phyloP scores from a whole-genome alignment of 2,797 vertebrate genomes.

The Hafferia zeledoni region DNA sequence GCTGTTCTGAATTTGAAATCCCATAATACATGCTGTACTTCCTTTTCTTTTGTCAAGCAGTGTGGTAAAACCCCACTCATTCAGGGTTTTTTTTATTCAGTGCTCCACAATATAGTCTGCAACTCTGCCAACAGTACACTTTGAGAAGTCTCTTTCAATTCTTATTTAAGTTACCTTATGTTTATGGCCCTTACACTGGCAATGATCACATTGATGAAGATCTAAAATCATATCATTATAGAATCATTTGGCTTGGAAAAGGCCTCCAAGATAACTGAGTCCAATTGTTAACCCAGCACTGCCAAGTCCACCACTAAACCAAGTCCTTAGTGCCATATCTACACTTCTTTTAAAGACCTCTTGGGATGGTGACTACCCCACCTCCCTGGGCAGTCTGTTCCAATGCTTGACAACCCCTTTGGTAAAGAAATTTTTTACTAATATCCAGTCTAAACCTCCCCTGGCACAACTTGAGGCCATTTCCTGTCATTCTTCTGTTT shows the following conservation, averaged over 20 bases:
- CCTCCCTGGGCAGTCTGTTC: not conserved
- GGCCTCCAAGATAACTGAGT: not conserved
- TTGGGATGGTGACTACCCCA: not conserved
- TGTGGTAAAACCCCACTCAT: not conserved
- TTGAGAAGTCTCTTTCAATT: not conserved
- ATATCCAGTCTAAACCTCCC: not conserved
- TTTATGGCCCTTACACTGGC: not conserved
- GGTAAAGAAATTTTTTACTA: not conserved
- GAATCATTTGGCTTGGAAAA: not conserved
- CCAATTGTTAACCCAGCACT: not conserved
- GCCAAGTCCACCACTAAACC: not conserved
- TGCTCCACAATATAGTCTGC: not conserved
- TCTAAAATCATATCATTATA: not conserved
- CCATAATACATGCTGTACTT: not conserved
- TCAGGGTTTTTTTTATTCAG: not conserved
- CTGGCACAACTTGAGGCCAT: not conserved
- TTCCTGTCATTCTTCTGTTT: not conserved
- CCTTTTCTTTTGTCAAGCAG: not conserved
- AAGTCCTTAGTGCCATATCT: not conserved
- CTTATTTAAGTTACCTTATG: not conserved
- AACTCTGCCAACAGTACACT: not conserved
- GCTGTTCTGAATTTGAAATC: not conserved
- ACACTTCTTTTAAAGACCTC: not conserved
- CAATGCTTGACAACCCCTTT: not conserved
- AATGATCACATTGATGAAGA: not conserved